phyloP scores from a whole-genome alignment of 2,113 vertebrate genomes.

The Chionodraco myersi region DNA sequence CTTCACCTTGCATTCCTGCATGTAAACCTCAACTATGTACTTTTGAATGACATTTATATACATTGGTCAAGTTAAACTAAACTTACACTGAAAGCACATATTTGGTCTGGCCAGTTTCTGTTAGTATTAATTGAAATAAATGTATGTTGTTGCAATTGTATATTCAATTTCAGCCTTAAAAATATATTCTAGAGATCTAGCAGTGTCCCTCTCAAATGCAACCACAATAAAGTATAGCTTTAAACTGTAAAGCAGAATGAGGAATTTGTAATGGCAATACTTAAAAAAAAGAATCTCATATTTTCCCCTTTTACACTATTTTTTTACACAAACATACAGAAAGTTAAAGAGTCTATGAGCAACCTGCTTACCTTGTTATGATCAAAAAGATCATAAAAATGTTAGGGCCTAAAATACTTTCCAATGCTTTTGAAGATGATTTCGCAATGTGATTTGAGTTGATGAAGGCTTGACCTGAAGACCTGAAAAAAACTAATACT shows the following conservation, averaged over 20 bases:
- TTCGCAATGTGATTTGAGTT: background rate
- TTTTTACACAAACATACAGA: background rate
- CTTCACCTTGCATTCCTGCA: conserved; percentile 48
- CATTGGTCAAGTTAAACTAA: background rate
- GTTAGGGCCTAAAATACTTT: background rate
- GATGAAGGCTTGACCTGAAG: background rate
- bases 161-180: background rate
- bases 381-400: background rate
- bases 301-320: background rate
- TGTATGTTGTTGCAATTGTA: too few species aligned
- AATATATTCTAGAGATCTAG: background rate
- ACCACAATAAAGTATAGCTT: too few species aligned
- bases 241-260: too few species aligned
- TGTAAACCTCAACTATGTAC: conserved; percentile 1
- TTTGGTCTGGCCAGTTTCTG: too few species aligned
- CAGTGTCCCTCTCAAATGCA: too few species aligned
- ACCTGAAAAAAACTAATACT: background rate
- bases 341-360: background rate
- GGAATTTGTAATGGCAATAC: too few species aligned
- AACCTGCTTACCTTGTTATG: background rate
- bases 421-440: background rate
- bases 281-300: too few species aligned
- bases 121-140: too few species aligned
- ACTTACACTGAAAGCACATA: conserved; percentile 17
- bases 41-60: background rate